These are phyloP conservation scores for Cryptops parisi DNA, from an alignment of 2,888 invertebrate species.

Conservation along the genomic window DNA sequence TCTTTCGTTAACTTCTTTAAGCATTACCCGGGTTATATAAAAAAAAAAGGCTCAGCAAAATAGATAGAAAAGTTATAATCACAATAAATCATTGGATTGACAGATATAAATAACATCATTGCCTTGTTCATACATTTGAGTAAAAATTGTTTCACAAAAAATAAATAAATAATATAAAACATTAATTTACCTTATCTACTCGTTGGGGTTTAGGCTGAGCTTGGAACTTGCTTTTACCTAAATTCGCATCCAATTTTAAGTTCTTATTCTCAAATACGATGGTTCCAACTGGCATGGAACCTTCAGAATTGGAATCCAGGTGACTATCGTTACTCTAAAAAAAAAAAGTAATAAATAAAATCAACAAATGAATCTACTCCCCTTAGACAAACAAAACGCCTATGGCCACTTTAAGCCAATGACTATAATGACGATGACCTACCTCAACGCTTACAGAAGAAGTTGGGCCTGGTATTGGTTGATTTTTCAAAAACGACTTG, in stretches of 20 bases:
- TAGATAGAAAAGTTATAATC: too few species aligned
- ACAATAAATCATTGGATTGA: too few species aligned
- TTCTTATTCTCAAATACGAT: constrained; percentile 87
- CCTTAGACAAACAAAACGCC: too few species aligned
- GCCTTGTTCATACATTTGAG: too few species aligned
- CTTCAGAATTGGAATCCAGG: constrained; percentile 4
- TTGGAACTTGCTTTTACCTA: constrained; percentile 35
- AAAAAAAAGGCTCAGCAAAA: too few species aligned
- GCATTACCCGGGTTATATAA: too few species aligned
- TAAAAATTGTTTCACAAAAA: too few species aligned
- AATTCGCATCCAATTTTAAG: constrained; percentile 47
- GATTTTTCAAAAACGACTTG: constrained; percentile 16
- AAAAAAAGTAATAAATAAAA: background rate
- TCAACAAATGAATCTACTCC: too few species aligned
- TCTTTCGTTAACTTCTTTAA: too few species aligned
- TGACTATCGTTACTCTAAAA: background rate
- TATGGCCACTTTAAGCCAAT: too few species aligned
- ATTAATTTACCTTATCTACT: constrained; percentile 26
- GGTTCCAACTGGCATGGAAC: constrained; percentile 52
- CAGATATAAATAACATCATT: too few species aligned
- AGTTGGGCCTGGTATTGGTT: background rate
- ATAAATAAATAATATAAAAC: background rate
- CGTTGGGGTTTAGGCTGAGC: constrained; percentile 28
- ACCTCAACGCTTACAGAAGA: background rate
- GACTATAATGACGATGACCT: too few species aligned